A percentile compares a stretch with the other conserved stretches of the same genome.
Conservation (phyloP, 2,797 vertebrate genomes). For the Synanceia verrucosa region DNA sequence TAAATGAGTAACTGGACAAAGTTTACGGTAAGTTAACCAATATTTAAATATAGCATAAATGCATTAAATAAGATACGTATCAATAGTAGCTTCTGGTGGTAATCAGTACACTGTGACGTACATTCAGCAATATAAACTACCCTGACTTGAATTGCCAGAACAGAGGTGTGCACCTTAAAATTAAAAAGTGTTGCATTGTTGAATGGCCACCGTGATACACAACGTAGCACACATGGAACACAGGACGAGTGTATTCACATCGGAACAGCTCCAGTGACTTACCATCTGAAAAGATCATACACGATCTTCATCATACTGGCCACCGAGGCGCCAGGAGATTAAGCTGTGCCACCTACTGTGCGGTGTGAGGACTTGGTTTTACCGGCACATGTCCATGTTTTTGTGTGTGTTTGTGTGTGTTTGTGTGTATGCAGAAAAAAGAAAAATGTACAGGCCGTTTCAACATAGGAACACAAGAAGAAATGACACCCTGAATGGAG, state of each 20-base stretch:
- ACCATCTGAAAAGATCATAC: slow-evolving; percentile 78
- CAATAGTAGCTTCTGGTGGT: slow-evolving; percentile 21
- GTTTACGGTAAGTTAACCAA: neutral
- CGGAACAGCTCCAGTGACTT: slow-evolving; percentile 74
- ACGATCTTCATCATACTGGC: slow-evolving; percentile 66
- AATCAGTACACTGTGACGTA: neutral
- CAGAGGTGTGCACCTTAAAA: slow-evolving; percentile 50
- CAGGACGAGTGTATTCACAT: slow-evolving; percentile 75
- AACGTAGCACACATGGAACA: slow-evolving; percentile 82
- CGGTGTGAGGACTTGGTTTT: slow-evolving; percentile 32
- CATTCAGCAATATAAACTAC: slow-evolving; percentile 45
- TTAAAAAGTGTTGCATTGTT: slow-evolving; percentile 62
- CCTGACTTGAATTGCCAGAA: slow-evolving; percentile 80
- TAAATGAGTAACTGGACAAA: neutral
- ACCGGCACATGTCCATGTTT: slow-evolving; percentile 28
- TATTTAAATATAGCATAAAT: neutral
- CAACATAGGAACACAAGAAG: slow-evolving; percentile 78
- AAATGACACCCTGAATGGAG: slow-evolving; percentile 86
- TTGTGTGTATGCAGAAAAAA: slow-evolving; percentile 61
- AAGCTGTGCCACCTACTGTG: slow-evolving; percentile 44
- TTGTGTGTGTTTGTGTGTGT: slow-evolving; percentile 37
- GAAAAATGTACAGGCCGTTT: slow-evolving; percentile 70
- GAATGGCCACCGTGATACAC: slow-evolving; percentile 80
- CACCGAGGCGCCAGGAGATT: slow-evolving; percentile 45
- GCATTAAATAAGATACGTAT: slow-evolving; percentile 13